Base-by-base conservation (phyloP, 2,888 invertebrate genomes). In the Agriopis leucophaearia region DNA sequence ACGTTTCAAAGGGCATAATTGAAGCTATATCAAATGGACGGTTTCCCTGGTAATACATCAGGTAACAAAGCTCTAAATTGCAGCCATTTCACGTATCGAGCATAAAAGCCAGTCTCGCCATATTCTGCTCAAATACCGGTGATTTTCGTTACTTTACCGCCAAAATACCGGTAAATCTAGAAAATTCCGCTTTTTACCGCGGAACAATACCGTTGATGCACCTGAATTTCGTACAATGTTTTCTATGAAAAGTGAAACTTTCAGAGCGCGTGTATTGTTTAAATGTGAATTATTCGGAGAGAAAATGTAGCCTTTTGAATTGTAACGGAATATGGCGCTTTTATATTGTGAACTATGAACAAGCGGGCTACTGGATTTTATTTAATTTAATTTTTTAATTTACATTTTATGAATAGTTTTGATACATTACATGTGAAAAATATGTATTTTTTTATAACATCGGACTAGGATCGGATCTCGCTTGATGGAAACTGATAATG, bases 61-160 rank as follows among this genome's bases (percentile, higher is more conserved):
- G 54, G 52, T 62, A 69, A 66, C 62, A 38, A 72, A 48, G 45
- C 64, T 9, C 36, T 36, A 59, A 59, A 65, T 59, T 38, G 54
- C 60, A 44, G 51, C 64, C 55, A 60, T 68, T 60, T 18, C 68
- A 63, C 59, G 51, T 51, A 60, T 51, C 51, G 60, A 8, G 12
- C 59, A 59, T 60, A 57, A 10, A 60, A 64, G 45, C 58, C 36
- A 48, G 51, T 60, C 59, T 63, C 65, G 48, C 50, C 57, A 57
- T 52, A 55, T 64, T 56, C 56, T 44, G 65, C 38, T 51, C 44
- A 59, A 68, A 68, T 63, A 70, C 71, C 66, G 56, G 59, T 57
- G 65, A 74, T 73, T 72, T 69, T 54, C 45, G 67, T 70, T 72
- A 67, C 67, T 71, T 69, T 59, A 62, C 70, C 73, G 65, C 63